Evolutionary conservation across 2,888 invertebrate species (phyloP).

Genomic region (Strigamia transsilvanica): DNA sequence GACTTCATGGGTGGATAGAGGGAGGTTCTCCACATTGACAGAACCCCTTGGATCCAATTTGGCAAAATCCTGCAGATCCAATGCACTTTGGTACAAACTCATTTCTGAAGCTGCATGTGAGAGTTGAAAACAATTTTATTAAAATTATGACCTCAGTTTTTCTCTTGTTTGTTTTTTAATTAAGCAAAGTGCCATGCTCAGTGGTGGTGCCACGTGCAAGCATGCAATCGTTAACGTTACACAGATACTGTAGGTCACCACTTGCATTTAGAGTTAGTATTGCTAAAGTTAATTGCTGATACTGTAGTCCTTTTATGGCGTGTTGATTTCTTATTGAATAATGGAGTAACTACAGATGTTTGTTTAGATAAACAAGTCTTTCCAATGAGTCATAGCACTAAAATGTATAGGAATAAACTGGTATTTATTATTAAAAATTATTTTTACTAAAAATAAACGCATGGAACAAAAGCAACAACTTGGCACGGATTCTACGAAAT

Average conservation of each 20-base stretch:
- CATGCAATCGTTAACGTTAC: background rate
- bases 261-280: background rate
- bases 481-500: too few relatives aligned
- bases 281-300: background rate
- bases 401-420: background rate
- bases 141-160: background rate
- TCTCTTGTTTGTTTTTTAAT: background rate
- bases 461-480: too few relatives aligned
- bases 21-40: slow-evolving; percentile 50
- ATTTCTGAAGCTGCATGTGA: slow-evolving; percentile 53
- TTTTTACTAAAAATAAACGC: background rate
- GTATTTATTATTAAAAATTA: background rate
- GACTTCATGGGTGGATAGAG: slow-evolving; percentile 52
- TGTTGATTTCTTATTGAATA: background rate
- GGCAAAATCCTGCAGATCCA: slow-evolving; percentile 52
- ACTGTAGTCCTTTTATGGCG: background rate
- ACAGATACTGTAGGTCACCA: background rate
- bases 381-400: background rate
- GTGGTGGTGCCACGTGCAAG: background rate
- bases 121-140: background rate
- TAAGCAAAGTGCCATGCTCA: background rate
- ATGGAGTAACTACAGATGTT: background rate
- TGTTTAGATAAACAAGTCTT: background rate
- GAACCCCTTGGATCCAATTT: slow-evolving; percentile 51
- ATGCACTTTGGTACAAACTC: slow-evolving; percentile 55